A percentile compares a stretch with the other conserved stretches of the same genome.
Evolutionary conservation across 2,113 vertebrate genomes (phyloP).

Genomic region (Potamarius usumacintae): DNA sequence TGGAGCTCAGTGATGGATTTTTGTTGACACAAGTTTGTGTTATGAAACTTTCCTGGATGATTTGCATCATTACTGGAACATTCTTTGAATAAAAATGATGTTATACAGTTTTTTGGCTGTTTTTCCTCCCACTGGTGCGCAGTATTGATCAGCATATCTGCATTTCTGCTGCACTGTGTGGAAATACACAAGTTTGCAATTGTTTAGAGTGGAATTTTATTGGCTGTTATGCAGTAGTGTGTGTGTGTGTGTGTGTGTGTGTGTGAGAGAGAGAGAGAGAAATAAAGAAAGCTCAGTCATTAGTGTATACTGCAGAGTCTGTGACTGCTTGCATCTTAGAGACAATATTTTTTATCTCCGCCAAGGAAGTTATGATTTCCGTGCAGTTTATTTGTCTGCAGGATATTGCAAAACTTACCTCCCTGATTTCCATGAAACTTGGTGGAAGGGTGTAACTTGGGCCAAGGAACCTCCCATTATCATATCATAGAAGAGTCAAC

Average conservation of each 20-base stretch:
- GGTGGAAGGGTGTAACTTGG: too few relatives aligned
- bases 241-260: constrained; percentile 28
- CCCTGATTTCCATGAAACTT: too few relatives aligned
- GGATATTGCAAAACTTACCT: too few relatives aligned
- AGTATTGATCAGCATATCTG: not conserved
- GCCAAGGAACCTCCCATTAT: too few relatives aligned
- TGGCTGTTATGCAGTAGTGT: constrained; percentile 12
- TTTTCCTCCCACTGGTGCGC: not conserved
- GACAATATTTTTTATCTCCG: not conserved
- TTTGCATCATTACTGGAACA: not conserved
- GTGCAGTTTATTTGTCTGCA: too few relatives aligned
- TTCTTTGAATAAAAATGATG: not conserved
- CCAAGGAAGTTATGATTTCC: too few relatives aligned
- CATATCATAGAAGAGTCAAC: too few relatives aligned
- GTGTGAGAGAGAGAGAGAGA: not conserved
- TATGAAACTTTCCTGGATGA: not conserved
- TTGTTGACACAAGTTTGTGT: not conserved
- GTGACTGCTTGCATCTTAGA: not conserved
- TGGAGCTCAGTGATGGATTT: not conserved
- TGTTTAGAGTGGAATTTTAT: constrained; percentile 8
- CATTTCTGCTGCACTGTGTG: constrained; percentile 7
- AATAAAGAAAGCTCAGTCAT: not conserved
- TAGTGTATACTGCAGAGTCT: constrained; percentile 14
- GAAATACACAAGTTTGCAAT: not conserved
- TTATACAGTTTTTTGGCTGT: not conserved